Percentiles rank a stretch among this genome's conserved stretches.
These are phyloP conservation scores for Tuberolachnus salignus DNA, from an alignment of 2,888 invertebrate species.

Conservation along the genomic window DNA sequence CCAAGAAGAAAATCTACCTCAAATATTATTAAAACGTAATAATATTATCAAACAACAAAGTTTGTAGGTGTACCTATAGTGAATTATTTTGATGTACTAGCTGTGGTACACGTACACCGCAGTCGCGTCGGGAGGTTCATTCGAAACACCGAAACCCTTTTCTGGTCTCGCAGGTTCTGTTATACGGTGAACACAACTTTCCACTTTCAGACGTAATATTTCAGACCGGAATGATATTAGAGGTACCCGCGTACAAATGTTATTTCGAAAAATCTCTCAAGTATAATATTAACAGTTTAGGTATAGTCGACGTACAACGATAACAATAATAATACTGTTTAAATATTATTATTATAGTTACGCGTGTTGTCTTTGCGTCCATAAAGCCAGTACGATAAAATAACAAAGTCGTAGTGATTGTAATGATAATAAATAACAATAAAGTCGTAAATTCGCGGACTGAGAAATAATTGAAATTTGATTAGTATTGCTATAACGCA, in stretches of 20 bases:
- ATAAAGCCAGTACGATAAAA: too few species aligned
- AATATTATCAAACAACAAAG: background rate
- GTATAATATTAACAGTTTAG: background rate
- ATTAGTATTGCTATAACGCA: too few species aligned
- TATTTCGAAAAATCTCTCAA: constrained; percentile 3
- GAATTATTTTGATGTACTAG: too few species aligned
- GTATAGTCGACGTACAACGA: too few species aligned
- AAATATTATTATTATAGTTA: too few species aligned
- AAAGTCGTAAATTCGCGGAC: too few species aligned
- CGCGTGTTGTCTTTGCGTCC: too few species aligned
- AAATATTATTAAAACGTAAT: background rate
- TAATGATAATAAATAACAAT: too few species aligned
- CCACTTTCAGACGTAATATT: constrained; percentile 37
- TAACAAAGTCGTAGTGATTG: too few species aligned
- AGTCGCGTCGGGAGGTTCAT: constrained; percentile 25
- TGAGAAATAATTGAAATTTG: too few species aligned
- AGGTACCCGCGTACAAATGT: background rate
- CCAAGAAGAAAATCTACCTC: background rate
- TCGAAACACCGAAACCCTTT: constrained; percentile 38
- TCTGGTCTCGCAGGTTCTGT: constrained; percentile 1
- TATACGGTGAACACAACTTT: constrained; percentile 33
- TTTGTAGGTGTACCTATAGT: too few species aligned
- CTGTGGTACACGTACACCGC: constrained; percentile 3
- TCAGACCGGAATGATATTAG: constrained; percentile 10
- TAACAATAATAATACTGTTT: too few species aligned